A percentile compares a stretch with the other conserved stretches of the same genome.
Conservation (phyloP, 1,140 invertebrate genomes). For the Rhagoletis zephyria region DNA sequence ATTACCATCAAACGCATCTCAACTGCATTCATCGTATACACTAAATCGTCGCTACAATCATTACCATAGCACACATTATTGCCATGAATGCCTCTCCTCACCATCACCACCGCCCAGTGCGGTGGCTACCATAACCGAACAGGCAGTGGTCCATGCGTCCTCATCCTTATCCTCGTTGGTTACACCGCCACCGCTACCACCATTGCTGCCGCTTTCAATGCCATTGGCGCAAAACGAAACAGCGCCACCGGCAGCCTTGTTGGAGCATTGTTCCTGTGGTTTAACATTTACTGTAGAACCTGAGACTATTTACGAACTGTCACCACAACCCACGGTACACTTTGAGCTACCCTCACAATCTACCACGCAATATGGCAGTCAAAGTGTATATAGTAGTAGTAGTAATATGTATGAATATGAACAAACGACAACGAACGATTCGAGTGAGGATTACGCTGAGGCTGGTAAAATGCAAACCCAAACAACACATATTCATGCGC, state of each 20-base stretch:
- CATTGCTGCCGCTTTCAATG: conserved; percentile 22
- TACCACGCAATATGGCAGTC: conserved; percentile 15
- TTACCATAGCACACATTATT: conserved; percentile 58
- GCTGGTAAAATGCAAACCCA: neutral
- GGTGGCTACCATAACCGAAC: conserved; percentile 66
- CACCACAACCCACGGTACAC: neutral
- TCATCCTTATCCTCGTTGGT: conserved; percentile 56
- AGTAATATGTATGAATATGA: conserved; percentile 36
- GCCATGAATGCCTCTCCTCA: conserved; percentile 67
- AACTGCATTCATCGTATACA: conserved; percentile 13
- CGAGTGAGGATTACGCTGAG: conserved; percentile 6
- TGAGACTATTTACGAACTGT: neutral
- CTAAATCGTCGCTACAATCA: conserved; percentile 41
- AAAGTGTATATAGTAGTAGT: conserved; percentile 44
- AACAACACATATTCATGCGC: conserved; percentile 21
- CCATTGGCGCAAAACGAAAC: conserved; percentile 14
- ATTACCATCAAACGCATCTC: neutral
- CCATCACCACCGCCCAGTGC: conserved; percentile 64
- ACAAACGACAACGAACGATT: conserved; percentile 47
- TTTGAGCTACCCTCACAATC: conserved; percentile 2
- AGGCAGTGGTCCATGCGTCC: conserved; percentile 66
- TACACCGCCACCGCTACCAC: conserved; percentile 24
- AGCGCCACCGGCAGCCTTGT: conserved; percentile 52
- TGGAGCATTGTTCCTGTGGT: conserved; percentile 70
- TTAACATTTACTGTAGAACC: conserved; percentile 64